Evolutionary conservation across 2,113 vertebrate species (phyloP).

Genomic region (Gymnorhina tibicen): DNA sequence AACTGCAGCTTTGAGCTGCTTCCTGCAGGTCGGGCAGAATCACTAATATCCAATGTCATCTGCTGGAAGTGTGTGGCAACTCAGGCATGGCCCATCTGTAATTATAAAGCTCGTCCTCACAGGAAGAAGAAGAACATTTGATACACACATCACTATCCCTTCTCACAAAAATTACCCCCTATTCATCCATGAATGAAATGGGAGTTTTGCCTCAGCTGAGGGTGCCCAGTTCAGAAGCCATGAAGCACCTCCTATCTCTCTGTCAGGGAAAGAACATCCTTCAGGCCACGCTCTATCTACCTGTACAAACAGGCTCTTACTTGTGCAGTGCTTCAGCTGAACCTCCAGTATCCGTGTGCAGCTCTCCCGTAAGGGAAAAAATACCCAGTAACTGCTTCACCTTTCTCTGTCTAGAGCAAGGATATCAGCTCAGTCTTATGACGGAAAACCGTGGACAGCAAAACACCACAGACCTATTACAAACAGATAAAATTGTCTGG

Average conservation of each 20-base stretch:
- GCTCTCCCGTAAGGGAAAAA: not conserved
- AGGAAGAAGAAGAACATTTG: slow-evolving; percentile 35
- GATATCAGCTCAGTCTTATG: not conserved
- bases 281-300: not conserved
- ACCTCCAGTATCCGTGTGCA: not conserved
- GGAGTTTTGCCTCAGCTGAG: not conserved
- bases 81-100: slow-evolving; percentile 17
- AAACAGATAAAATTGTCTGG: not conserved
- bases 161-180: not conserved
- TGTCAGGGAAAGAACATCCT: not conserved
- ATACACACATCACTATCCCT: not conserved
- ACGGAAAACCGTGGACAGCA: not conserved
- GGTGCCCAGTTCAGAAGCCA: not conserved
- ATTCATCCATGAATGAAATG: not conserved
- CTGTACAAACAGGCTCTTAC: not conserved
- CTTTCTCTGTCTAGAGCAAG: not conserved
- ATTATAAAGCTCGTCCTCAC: slow-evolving; percentile 38
- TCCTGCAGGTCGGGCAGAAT: not conserved
- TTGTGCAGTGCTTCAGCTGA: not conserved
- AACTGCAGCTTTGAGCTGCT: slow-evolving; percentile 2
- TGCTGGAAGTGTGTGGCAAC: slow-evolving; percentile 25
- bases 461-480: not conserved
- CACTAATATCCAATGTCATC: slow-evolving; percentile 29
- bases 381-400: not conserved
- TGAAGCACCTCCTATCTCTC: not conserved